Base-by-base conservation (phyloP, 1,140 invertebrate species). In the Brachionus angularis region DNA sequence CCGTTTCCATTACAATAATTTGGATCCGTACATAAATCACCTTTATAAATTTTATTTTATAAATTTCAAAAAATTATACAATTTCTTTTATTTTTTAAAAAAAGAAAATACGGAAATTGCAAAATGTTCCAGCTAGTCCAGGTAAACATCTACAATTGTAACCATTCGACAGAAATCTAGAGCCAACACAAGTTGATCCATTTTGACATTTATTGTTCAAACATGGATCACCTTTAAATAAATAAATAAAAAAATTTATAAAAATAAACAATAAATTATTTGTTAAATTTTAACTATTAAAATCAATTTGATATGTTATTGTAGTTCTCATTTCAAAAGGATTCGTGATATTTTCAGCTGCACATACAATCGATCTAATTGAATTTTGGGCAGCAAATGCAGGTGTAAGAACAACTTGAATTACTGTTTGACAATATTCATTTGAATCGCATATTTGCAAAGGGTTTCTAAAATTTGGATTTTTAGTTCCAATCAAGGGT, bases 141-240 rank as follows among this genome's bases (percentile, higher is more conserved):
- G 4, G 12, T 23, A 14, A 23, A 58, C 53, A 58, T 3, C 27
- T n/a, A 23, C 53, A 58, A 5, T 39, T 18, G 25, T 58, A 58
- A 14, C 53, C 53, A 36, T 3, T 25, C 18, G 23, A 34, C 16
- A 23, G 53, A 39, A 4, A 39, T 34, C 10, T 39, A 23, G 21
- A 12, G 23, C 10, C 31, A 34, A n/a, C n/a, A 58, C 53, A 58
- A 58, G n/a, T 58, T 1, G 53, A 33, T 10, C 53, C 53, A 58
- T 36, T 58, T 58, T 58, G 10, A 58, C 53, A 58, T 39, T 39
- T 18, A 36, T 58, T 58, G 12, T 58, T 58, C 1, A 58, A 18
- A 39, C 53, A 58, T 14, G 53, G 33, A 25, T 58, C 53, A 58
- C 39, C 53, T 58, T 39, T 42, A 25, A 39, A 8, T 29, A n/a